A percentile compares a stretch with the other conserved stretches of the same genome.
These are phyloP conservation scores for Cremastobaeus sp. DNA, from an alignment of 2,888 invertebrate species.

Conservation along the genomic window DNA sequence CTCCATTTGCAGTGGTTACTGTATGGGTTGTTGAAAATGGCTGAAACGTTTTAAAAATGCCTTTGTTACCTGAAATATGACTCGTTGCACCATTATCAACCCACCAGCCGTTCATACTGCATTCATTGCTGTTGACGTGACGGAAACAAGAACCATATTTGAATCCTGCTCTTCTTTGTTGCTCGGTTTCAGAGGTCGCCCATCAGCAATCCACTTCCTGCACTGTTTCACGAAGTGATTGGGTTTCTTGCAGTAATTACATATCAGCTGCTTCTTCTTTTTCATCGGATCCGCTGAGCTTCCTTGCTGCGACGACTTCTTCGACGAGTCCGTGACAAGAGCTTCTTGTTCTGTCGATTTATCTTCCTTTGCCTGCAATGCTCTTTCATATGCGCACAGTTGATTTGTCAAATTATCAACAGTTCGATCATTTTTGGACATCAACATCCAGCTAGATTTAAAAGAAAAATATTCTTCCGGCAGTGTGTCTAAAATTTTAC, in stretches of 20 bases:
- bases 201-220: slow-evolving; percentile 46
- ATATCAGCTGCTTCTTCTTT: slow-evolving; percentile 25
- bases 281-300: not conserved
- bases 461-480: slow-evolving; percentile 39
- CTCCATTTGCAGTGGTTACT: slow-evolving; percentile 63
- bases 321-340: slow-evolving; percentile 18
- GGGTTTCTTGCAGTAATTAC: slow-evolving; percentile 34
- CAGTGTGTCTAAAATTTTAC: slow-evolving; percentile 56
- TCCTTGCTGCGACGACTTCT: not conserved
- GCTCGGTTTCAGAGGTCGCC: slow-evolving; percentile 3
- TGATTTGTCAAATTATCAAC: slow-evolving; percentile 38
- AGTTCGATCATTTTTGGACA: slow-evolving; percentile 27
- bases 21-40: slow-evolving; percentile 55
- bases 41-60: slow-evolving; percentile 55
- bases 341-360: slow-evolving; percentile 2
- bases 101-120: slow-evolving; percentile 63
- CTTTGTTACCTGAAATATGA: slow-evolving; percentile 64
- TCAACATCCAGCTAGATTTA: slow-evolving; percentile 45
- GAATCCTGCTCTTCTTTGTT: not conserved
- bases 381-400: slow-evolving; percentile 28
- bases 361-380: not conserved
- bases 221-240: slow-evolving; percentile 21
- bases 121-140: slow-evolving; percentile 8
- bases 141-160: slow-evolving; percentile 12
- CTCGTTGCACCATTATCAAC: slow-evolving; percentile 70